A percentile compares a stretch with the other conserved stretches of the same genome.
Conservation (phyloP, 2,113 vertebrate genomes). For the Crotophaga sulcirostris region DNA sequence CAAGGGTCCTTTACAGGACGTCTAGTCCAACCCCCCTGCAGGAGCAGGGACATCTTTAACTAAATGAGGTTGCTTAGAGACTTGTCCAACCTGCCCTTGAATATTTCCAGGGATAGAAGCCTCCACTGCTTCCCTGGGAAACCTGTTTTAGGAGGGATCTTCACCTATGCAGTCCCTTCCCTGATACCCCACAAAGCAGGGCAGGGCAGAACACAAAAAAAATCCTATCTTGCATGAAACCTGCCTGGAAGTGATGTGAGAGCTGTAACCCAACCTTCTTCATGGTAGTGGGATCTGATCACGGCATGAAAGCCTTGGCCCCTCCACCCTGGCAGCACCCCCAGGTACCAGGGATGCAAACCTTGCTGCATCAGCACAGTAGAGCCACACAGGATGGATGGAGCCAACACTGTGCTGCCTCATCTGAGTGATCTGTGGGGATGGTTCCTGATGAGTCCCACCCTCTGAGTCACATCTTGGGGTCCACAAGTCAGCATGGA, state of each 20-base stretch:
- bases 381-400: rapidly evolving
- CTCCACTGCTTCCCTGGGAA: no score
- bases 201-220: background rate
- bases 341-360: background rate
- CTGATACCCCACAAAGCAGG: background rate
- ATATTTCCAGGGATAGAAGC: no score
- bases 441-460: background rate
- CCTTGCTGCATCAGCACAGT: background rate
- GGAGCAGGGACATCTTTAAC: no score
- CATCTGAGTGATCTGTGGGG: rapidly evolving
- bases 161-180: rapidly evolving
- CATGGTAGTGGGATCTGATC: background rate
- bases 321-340: background rate
- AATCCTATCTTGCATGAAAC: background rate
- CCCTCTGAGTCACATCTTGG: background rate
- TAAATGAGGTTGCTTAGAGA: no score
- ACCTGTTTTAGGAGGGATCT: background rate
- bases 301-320: background rate
- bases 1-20: no score
- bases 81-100: no score
- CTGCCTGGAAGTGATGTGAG: background rate
- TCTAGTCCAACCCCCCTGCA: no score
- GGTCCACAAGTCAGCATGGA: background rate
- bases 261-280: background rate
- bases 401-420: background rate